phyloP scores from a whole-genome alignment of 2,113 vertebrate species.

The Centrocercus urophasianus region DNA sequence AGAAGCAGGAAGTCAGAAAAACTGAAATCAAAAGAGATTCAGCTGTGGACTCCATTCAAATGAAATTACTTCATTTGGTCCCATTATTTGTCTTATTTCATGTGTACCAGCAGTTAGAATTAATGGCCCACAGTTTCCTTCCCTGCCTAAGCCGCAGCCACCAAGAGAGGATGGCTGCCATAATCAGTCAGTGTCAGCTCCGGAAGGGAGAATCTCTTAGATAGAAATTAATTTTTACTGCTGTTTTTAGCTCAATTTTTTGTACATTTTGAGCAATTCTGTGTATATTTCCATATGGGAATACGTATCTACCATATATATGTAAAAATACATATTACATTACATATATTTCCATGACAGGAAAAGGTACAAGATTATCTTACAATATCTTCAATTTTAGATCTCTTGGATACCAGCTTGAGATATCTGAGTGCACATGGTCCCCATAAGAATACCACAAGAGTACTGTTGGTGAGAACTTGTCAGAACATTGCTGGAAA shows the following conservation, averaged over 20 bases:
- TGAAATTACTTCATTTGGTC: background rate
- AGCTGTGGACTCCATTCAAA: slow-evolving; percentile 5
- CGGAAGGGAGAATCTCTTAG: background rate
- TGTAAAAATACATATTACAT: no score
- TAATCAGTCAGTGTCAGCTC: background rate
- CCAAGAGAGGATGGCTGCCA: background rate
- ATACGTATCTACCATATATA: no score
- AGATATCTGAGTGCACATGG: background rate
- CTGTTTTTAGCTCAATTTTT: background rate
- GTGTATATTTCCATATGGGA: no score
- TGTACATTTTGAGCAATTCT: background rate
- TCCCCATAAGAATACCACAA: background rate
- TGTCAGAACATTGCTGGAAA: background rate
- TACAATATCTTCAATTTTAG: background rate
- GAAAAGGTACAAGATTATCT: background rate
- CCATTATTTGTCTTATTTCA: background rate
- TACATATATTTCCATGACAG: no score
- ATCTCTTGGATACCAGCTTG: background rate
- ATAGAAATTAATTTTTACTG: background rate
- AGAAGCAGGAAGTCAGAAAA: slow-evolving; percentile 27
- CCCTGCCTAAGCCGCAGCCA: background rate
- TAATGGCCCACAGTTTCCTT: background rate
- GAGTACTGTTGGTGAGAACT: background rate
- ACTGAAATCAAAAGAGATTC: slow-evolving; percentile 19
- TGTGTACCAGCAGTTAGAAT: background rate